Base-by-base conservation (phyloP, 2,797 vertebrate genomes). In the Ciconia nigra region DNA sequence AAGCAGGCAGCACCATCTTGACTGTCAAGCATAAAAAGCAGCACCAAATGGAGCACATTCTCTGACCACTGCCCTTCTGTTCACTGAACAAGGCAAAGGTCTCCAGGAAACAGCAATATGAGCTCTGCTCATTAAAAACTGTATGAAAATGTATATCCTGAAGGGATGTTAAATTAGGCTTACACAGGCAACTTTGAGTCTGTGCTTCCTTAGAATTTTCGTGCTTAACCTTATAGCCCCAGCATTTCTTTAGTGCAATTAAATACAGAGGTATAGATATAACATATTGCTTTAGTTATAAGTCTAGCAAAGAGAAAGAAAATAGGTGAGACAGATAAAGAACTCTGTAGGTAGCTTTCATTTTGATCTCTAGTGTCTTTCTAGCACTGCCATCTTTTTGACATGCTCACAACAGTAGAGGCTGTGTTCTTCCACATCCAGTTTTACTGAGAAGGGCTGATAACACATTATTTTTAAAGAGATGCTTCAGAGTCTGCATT, bases 71-170 rank as follows among this genome's bases (percentile, higher is more conserved):
- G 92, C 78, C 94, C 90, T 81, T 81, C 92, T 74, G 73, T 89
- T 85, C 87, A 78, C 63, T 58, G 88, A 78, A 62, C 42, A 37
- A 92, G 72, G 73, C 92, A 96, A 92, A 94, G 97, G 93, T 95
- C 94, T 71, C 69, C 71, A 44, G 90, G 84, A 96, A 96, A 91
- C 1, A 76, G 89, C 87, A 33, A 49, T 35, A 81, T 21, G 79
- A 96, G 84, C 91, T 95, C 79, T 88, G 94, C 90, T 96, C 95
- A 95, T 97, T 96, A 97, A 96, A 96, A 94, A 22, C 58, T 39
- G 41, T 51, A 96, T 65, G 90, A 94, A 97, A 96, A 96, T 55
- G 72, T 61, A 28, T 92, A 55, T 94, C 94, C 90, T 95, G 90
- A 78, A 95, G 95, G 87, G 84, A 93, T 92, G 76, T 89, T 94